Base-by-base conservation (phyloP, 2,888 invertebrate genomes). In the Synergus gifuensis region DNA sequence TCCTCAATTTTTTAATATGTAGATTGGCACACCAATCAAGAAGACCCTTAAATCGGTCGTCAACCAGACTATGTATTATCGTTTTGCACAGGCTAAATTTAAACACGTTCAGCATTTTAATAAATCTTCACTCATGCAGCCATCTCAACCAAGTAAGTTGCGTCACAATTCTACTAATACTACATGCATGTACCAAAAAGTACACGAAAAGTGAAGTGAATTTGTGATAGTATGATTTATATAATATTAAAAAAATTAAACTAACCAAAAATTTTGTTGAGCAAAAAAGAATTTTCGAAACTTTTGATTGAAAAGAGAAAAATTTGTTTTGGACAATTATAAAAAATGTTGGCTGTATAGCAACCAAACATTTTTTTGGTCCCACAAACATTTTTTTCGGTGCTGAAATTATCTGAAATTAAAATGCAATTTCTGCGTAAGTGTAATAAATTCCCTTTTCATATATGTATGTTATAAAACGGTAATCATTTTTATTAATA, bases 71-170 rank as follows among this genome's bases (percentile, higher is more conserved):
- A 58, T 58, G 18, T 18, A 18, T 58, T 36, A 36, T 36, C 36
- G 5, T 36, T 36, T 85, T 87, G 84, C 79, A 84, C 82, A 82
- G 85, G 83, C 90, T 89, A 90, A 88, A 89, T 89, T 89, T 89
- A 89, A 89, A 88, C 85, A 83, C 83, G 85, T 83, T 78, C 83
- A 78, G 81, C 79, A 85, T 84, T 88, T 88, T 85, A 88, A 89
- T 89, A 87, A 88, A 87, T 86, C 85, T 87, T 84, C 85, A 85
- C 87, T 89, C 86, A 36, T 36, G 36, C 5, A 81, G 76, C 49
- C 83, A 76, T 83, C 18, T 58, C 0, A 11, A 58, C 18, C 9
- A 2, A 66, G n/a, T 11, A 66, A 66, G 11, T 8, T n/a, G 22
- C 18, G 58, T 58, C 58, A 58, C 18, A n/a, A 58, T 18, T 58